Evolutionary conservation across 1,140 invertebrate species (phyloP), one percentile per base, ranked within the genome.

Genomic region (Trachelipus rathkii): DNA sequence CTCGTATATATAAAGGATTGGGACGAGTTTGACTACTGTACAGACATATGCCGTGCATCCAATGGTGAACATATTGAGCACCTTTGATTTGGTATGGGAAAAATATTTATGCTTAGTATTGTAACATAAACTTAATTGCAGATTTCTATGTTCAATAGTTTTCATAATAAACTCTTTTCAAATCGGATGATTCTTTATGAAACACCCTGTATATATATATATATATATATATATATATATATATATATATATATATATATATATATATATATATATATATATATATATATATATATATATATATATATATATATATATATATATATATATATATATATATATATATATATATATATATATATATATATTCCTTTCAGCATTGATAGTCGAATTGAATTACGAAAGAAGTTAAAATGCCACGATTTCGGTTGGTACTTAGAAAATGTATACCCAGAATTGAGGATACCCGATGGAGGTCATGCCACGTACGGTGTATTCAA

Each of bases 341-440:
- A 71, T 24, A 33, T 15, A 23, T 24, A 33, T 24, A 23, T 24
- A 71, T 11, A 67, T 11, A 67, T 11, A 67, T 11, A 67, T 11
- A 67, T 33, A 33, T 33, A 33, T 33, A 33, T 33, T 33, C 19
- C 23, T 13, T 21, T 21, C 13, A 81, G 79, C 60, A 81, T 78
- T 84, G 90, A 93, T 73, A 93, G 95, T 82, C 89, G 97, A 75
- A 85, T 95, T 76, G 89, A 91, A 46, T 85, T 99, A 68, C 89
- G 95, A 78, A 89, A 93, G 82, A 89, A 89, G 81, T 87, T 99
- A 19, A 88, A 95, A 68, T 99, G 97, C 86, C 96, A 98, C 84
- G 90, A 92, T 10, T 99, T 99, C 87, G 91, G 92, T 82, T 99
- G 97, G 97, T 99, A 97, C 86, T 85, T 99, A 82, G 90, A 96